Percentiles rank a stretch among this genome's conserved stretches.
phyloP scores from a whole-genome alignment of 92 coral and sea anemone species.

The Parazoanthus darwini region DNA sequence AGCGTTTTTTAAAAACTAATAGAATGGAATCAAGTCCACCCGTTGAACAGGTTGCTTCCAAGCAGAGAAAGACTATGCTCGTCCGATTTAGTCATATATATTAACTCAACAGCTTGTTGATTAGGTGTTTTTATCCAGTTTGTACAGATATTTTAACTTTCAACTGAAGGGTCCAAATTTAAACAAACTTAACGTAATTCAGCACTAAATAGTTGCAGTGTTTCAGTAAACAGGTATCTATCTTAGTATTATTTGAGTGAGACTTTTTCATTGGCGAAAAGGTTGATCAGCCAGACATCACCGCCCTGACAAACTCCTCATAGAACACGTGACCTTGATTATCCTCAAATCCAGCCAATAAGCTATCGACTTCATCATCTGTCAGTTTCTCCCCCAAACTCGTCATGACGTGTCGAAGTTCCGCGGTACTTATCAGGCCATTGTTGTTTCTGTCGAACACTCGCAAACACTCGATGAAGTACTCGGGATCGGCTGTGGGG shows the following conservation, averaged over 20 bases:
- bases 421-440: slow-evolving; percentile 88
- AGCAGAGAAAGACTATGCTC: too few relatives aligned
- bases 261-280: neutral
- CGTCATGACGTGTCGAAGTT: slow-evolving; percentile 91
- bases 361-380: slow-evolving; percentile 82
- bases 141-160: too few relatives aligned
- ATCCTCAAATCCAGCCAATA: slow-evolving; percentile 89
- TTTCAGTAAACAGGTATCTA: too few relatives aligned
- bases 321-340: slow-evolving; percentile 90
- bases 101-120: too few relatives aligned
- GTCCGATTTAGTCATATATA: too few relatives aligned
- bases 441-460: slow-evolving; percentile 91
- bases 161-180: too few relatives aligned
- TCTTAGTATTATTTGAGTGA: neutral
- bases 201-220: too few relatives aligned
- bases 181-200: too few relatives aligned
- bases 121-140: too few relatives aligned
- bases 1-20: too few relatives aligned
- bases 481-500: slow-evolving; percentile 71
- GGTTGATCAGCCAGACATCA: slow-evolving; percentile 69
- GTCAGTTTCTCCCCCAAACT: slow-evolving; percentile 89
- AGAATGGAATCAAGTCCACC: too few relatives aligned
- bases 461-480: slow-evolving; percentile 91
- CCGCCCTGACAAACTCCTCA: slow-evolving; percentile 83
- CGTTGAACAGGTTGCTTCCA: too few relatives aligned